Evolutionary conservation across 2,113 vertebrate species (phyloP).

Genomic region (Oryzias javanicus): DNA sequence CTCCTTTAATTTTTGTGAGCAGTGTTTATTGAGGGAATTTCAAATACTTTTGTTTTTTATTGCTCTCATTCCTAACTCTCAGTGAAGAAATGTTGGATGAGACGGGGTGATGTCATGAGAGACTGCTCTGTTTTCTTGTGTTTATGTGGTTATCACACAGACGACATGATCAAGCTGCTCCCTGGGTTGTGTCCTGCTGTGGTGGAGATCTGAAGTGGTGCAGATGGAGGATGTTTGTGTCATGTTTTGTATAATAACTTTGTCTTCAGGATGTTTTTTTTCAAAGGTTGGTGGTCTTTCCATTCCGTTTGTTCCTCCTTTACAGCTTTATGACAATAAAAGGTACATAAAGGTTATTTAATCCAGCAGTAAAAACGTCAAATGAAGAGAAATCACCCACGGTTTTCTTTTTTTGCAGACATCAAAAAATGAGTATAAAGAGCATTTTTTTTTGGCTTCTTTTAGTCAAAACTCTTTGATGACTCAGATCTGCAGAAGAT

Average conservation of each 20-base stretch:
- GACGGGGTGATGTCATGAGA: too few relatives aligned
- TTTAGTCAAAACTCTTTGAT: slow-evolving; percentile 17
- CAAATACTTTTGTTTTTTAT: too few relatives aligned
- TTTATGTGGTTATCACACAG: slow-evolving; percentile 36
- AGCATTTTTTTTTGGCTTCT: slow-evolving; percentile 21
- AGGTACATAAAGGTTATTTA: slow-evolving; percentile 6
- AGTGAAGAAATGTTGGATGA: too few relatives aligned
- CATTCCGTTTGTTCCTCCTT: neutral
- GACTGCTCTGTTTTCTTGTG: slow-evolving; percentile 13
- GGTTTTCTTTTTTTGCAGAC: slow-evolving; percentile 24
- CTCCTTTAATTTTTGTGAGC: too few relatives aligned
- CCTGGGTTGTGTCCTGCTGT: slow-evolving; percentile 24
- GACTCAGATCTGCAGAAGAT: slow-evolving; percentile 34
- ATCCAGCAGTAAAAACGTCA: slow-evolving; percentile 41
- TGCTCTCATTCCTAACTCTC: too few relatives aligned
- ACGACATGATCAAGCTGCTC: slow-evolving; percentile 19
- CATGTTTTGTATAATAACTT: slow-evolving; percentile 25
- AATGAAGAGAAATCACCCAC: slow-evolving; percentile 24
- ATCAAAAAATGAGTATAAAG: slow-evolving; percentile 38
- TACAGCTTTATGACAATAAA: neutral
- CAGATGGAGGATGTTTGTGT: slow-evolving; percentile 54
- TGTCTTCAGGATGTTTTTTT: slow-evolving; percentile 21
- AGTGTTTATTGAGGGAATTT: too few relatives aligned
- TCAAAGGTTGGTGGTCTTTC: slow-evolving; percentile 19
- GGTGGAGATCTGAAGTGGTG: slow-evolving; percentile 36